Evolutionary conservation across 2,797 vertebrate genomes (phyloP).

Genomic region (Oreochromis mossambicus): DNA sequence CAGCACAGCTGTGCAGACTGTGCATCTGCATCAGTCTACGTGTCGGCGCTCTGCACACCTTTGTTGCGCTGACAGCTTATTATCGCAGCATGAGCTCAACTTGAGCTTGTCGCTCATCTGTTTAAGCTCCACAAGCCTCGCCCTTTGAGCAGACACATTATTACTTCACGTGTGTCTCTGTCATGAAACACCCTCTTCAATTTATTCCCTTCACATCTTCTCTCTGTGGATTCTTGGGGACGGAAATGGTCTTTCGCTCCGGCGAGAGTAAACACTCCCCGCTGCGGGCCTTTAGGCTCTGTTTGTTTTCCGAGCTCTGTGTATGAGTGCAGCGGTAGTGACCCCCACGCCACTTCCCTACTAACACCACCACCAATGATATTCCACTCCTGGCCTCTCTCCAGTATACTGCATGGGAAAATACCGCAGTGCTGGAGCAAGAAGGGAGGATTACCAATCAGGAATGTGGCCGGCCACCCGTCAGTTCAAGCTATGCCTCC

Average conservation of each 20-base stretch:
- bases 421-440: slow-evolving; percentile 74
- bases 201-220: background rate
- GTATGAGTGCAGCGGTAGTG: slow-evolving; percentile 61
- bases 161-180: background rate
- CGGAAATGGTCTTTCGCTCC: slow-evolving; percentile 68
- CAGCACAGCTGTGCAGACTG: background rate
- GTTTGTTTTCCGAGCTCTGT: slow-evolving; percentile 76
- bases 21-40: background rate
- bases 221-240: slow-evolving; percentile 33
- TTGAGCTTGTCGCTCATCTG: slow-evolving; percentile 11
- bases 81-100: background rate
- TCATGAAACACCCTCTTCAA: background rate
- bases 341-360: slow-evolving; percentile 57
- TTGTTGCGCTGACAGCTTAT: background rate
- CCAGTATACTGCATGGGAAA: slow-evolving; percentile 94
- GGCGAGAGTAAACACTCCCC: slow-evolving; percentile 64
- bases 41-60: background rate
- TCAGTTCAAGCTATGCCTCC: slow-evolving; percentile 33
- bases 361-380: slow-evolving; percentile 55
- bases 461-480: slow-evolving; percentile 29
- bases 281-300: slow-evolving; percentile 56
- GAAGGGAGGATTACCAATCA: slow-evolving; percentile 43
- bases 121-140: slow-evolving; percentile 1
- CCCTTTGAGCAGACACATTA: background rate
- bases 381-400: slow-evolving; percentile 77